Evolutionary conservation across 1,140 invertebrate genomes (phyloP), one percentile per base, ranked within the genome.

Genomic region (Arctopsyche grandis): DNA sequence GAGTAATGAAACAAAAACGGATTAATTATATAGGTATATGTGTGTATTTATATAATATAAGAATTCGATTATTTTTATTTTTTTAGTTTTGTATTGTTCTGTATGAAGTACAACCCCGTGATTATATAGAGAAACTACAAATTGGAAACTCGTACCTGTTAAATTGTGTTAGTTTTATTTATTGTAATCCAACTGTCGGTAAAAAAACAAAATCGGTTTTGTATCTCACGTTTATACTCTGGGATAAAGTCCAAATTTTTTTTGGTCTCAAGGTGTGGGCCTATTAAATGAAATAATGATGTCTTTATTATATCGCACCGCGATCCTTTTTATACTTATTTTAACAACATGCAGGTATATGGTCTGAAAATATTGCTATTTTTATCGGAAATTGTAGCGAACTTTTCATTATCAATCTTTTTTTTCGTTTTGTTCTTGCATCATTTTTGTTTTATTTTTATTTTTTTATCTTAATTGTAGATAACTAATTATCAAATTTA

Each of bases 121-220:
- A 60, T 60, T 60, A 60, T 38, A 38, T 19, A 60, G 56, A 9
- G 9, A 60, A 52, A 52, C 48, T n/a, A 52, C 48, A 12, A 16
- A 52, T 52, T 19, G 16, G 16, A 60, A 60, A 60, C 56, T 21
- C 19, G 9, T 21, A 60, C 16, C 56, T 21, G 16, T 60, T 7
- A 21, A 60, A 60, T 60, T 60, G 21, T 60, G 16, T 60, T 60
- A 16, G 56, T 60, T 60, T 60, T 60, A 60, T 60, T 52, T 52
- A 52, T 52, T 52, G 48, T 52, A n/a, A 52, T 52, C 48, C 48
- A 52, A 52, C 12, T 19, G 29, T 52, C 48, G 48, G 4, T n/a
- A 21, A 60, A 60, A 56, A 60, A 60, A 60, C 7, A 38, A 38
- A 38, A 14, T 52, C 48, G 48, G 5, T 19, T 60, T 60, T 38